Evolutionary conservation across 2,797 vertebrate species (phyloP).

Genomic region (Labeo calbasu): DNA sequence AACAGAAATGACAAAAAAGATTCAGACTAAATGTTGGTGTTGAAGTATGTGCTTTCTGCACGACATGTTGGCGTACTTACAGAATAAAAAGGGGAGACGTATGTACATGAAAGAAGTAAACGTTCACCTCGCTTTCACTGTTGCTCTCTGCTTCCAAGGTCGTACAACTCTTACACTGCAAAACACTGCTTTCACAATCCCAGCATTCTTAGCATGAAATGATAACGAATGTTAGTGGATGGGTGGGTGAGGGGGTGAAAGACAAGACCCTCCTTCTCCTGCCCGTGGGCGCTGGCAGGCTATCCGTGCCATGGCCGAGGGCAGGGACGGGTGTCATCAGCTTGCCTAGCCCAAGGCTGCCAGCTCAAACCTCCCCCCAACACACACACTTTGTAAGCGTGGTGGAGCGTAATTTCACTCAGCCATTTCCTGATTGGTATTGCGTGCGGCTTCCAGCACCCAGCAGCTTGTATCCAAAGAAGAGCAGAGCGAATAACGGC

Average conservation of each 20-base stretch:
- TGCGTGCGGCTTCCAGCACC: conserved; percentile 69
- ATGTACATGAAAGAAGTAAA: conserved; percentile 27
- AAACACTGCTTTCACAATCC: conserved; percentile 73
- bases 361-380: conserved; percentile 11
- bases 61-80: neutral
- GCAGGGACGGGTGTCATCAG: conserved; percentile 74
- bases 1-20: neutral
- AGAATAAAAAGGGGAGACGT: neutral
- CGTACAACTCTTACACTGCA: conserved; percentile 76
- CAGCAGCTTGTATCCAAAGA: conserved; percentile 58
- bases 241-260: conserved; percentile 67
- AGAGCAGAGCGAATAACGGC: conserved; percentile 63
- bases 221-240: conserved; percentile 72
- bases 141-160: conserved; percentile 58
- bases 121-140: conserved; percentile 33
- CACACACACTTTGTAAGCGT: conserved; percentile 61
- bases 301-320: conserved; percentile 77
- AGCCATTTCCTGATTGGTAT: conserved; percentile 72
- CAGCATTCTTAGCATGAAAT: conserved; percentile 77
- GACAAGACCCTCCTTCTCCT: conserved; percentile 66
- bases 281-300: conserved; percentile 73
- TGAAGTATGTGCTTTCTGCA: neutral
- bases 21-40: neutral
- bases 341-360: conserved; percentile 69
- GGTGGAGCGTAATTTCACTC: conserved; percentile 65